Evolutionary conservation across 2,888 invertebrate genomes (phyloP).

Genomic region (Argyra leucocephala): DNA sequence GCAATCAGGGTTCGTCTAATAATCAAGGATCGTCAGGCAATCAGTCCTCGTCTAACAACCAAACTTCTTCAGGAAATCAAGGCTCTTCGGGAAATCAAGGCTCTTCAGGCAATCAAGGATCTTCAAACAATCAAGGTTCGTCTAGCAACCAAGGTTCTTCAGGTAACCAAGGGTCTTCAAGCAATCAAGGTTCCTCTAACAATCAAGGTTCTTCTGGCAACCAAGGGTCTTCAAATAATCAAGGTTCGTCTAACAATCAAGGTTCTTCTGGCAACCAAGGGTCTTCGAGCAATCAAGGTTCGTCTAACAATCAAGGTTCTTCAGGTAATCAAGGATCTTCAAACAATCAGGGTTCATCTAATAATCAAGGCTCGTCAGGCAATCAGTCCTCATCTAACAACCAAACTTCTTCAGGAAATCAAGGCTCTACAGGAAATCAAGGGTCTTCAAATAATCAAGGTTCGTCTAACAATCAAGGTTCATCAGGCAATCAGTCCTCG

Average conservation of each 20-base stretch:
- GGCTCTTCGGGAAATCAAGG: constrained; percentile 20
- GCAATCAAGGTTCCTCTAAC: constrained; percentile 20
- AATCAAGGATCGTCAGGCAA: constrained; percentile 17
- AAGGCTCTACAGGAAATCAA: constrained; percentile 21
- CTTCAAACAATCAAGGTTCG: constrained; percentile 20
- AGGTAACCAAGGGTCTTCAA: constrained; percentile 20
- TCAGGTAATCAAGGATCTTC: constrained; percentile 21
- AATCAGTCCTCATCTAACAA: constrained; percentile 21
- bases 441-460: constrained; percentile 20
- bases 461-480: constrained; percentile 20
- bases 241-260: constrained; percentile 16
- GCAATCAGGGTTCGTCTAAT: constrained; percentile 17
- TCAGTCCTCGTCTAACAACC: constrained; percentile 22
- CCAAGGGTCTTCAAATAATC: background rate
- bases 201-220: constrained; percentile 19
- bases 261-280: constrained; percentile 22
- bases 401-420: constrained; percentile 12
- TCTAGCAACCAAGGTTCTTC: constrained; percentile 16
- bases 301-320: constrained; percentile 10
- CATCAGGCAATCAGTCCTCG: constrained; percentile 14
- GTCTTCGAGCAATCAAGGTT: constrained; percentile 21
- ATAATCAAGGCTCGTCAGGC: constrained; percentile 18
- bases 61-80: constrained; percentile 21
- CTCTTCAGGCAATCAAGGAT: constrained; percentile 21
- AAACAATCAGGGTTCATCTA: constrained; percentile 22